Evolutionary conservation across 2,113 vertebrate genomes (phyloP).

Genomic region (Entelurus aequoreus): DNA sequence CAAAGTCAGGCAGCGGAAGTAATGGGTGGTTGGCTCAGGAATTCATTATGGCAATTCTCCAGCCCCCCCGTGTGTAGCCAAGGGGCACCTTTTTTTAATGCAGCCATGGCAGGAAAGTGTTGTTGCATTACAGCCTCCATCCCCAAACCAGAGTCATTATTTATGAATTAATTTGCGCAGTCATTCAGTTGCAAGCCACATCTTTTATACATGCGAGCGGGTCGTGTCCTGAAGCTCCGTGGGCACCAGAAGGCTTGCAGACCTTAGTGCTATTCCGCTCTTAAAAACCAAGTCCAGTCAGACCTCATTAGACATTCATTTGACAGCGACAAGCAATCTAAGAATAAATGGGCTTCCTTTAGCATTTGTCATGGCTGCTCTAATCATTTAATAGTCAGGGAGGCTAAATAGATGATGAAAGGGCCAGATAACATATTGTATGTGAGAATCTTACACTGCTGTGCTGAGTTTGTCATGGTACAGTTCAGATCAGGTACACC

Average conservation of each 20-base stretch:
- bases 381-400: conserved; percentile 29
- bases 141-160: conserved; percentile 69
- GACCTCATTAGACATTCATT: conserved; percentile 59
- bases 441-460: conserved; percentile 27
- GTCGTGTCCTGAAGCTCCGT: conserved; percentile 70
- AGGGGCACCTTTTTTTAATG: conserved; percentile 62
- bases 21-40: conserved; percentile 69
- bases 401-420: conserved; percentile 34
- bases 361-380: conserved; percentile 42
- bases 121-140: conserved; percentile 61
- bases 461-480: no score
- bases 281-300: conserved; percentile 46
- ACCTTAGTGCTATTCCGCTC: conserved; percentile 43
- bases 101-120: conserved; percentile 62
- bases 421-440: conserved; percentile 39
- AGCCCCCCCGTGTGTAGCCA: conserved; percentile 57
- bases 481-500: neutral
- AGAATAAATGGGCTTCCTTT: conserved; percentile 34
- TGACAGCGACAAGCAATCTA: conserved; percentile 32
- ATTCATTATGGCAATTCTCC: conserved; percentile 72
- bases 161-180: conserved; percentile 74
- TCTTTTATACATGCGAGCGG: conserved; percentile 70
- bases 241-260: conserved; percentile 59
- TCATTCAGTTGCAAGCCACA: conserved; percentile 66
- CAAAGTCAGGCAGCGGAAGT: conserved; percentile 66